Percentiles rank a stretch among this genome's conserved stretches.
Conservation (phyloP, 1,140 invertebrate species). For the Diorhabda sublineata region DNA sequence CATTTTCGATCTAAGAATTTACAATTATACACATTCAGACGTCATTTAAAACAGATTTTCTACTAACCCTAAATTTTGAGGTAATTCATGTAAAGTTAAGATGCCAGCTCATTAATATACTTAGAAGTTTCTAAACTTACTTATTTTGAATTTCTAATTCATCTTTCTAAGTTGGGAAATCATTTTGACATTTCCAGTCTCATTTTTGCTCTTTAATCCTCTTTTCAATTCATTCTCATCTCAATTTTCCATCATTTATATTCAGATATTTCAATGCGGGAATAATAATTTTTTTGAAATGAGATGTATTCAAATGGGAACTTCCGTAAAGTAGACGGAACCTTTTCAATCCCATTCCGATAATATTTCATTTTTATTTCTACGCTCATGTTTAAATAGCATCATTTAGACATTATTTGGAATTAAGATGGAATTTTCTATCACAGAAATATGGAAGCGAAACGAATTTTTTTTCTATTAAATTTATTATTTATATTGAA, state of each 20-base stretch:
- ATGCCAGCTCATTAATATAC: too few relatives aligned
- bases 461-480: too few relatives aligned
- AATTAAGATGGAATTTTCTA: not conserved
- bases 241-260: constrained; percentile 14
- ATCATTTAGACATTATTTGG: not conserved
- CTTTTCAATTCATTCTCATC: constrained; percentile 6
- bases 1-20: too few relatives aligned
- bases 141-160: constrained; percentile 12
- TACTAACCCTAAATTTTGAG: too few relatives aligned
- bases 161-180: constrained; percentile 10
- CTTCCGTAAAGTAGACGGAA: constrained; percentile 4
- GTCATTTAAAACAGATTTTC: too few relatives aligned
- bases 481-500: too few relatives aligned
- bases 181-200: constrained; percentile 13
- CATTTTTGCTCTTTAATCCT: constrained; percentile 15
- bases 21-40: too few relatives aligned
- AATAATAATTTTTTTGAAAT: constrained; percentile 9
- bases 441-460: too few relatives aligned
- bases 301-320: constrained; percentile 12
- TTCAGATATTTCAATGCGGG: not conserved
- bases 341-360: constrained; percentile 2
- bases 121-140: constrained; percentile 6
- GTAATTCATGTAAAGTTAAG: too few relatives aligned
- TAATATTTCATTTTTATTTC: constrained; percentile 3
- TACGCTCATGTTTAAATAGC: not conserved